Evolutionary conservation across 1,140 invertebrate genomes (phyloP).

Genomic region (Cylas formicarius): DNA sequence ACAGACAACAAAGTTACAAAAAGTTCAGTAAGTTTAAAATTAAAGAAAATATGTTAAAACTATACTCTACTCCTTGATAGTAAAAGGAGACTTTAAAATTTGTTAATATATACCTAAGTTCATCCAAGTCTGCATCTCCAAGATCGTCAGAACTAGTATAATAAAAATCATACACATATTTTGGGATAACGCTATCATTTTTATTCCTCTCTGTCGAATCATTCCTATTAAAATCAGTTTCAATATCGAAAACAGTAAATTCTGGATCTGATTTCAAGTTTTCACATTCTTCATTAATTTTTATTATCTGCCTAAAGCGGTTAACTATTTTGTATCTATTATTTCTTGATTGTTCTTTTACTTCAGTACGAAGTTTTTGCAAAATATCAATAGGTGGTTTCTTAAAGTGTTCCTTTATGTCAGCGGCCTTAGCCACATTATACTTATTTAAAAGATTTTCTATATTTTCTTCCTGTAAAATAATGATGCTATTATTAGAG

Average conservation of each 20-base stretch:
- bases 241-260: conserved; percentile 41
- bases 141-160: conserved; percentile 47
- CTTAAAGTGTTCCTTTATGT: conserved; percentile 41
- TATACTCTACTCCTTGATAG: conserved; percentile 8
- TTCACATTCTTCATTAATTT: conserved; percentile 12
- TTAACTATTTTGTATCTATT: conserved; percentile 48
- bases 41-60: conserved; percentile 10
- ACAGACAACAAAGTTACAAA: conserved; percentile 3
- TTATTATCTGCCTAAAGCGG: conserved; percentile 29
- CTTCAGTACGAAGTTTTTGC: conserved; percentile 44
- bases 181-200: conserved; percentile 23
- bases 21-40: conserved; percentile 1
- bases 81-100: too few relatives aligned
- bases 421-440: conserved; percentile 20
- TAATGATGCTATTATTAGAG: conserved; percentile 3
- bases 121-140: conserved; percentile 47
- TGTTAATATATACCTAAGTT: conserved; percentile 44
- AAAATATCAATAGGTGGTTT: conserved; percentile 43
- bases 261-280: conserved; percentile 14
- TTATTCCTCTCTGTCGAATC: neutral
- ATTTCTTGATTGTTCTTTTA: conserved; percentile 40
- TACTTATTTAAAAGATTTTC: conserved; percentile 40
- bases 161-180: conserved; percentile 52
- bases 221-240: conserved; percentile 32
- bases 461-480: conserved; percentile 42